A percentile compares a stretch with the other conserved stretches of the same genome.
Conservation (phyloP, 2,888 invertebrate genomes). For the Brenthis hecate region DNA sequence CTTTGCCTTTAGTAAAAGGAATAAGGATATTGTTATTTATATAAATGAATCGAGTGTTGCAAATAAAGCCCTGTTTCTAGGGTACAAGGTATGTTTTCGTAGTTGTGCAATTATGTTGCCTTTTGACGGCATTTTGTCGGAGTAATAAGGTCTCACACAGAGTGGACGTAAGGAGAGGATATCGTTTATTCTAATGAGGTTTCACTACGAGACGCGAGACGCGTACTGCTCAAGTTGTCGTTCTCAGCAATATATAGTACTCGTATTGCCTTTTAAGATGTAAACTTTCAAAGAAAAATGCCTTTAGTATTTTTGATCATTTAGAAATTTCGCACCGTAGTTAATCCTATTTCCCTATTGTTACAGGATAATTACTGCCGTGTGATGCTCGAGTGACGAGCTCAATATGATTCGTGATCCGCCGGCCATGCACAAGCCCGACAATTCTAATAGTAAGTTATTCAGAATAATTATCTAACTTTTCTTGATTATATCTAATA, state of each 20-base stretch:
- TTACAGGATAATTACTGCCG: conserved; percentile 58
- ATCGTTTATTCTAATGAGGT: conserved; percentile 83
- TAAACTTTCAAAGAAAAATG: conserved; percentile 32
- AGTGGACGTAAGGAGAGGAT: conserved; percentile 81
- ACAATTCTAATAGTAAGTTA: conserved; percentile 71
- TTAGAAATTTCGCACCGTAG: not conserved
- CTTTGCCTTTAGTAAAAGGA: conserved; percentile 36
- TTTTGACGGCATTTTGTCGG: conserved; percentile 80
- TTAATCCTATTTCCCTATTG: conserved; percentile 46
- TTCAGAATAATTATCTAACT: conserved; percentile 21
- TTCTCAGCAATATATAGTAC: conserved; percentile 43
- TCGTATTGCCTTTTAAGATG: conserved; percentile 47
- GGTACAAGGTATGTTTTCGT: conserved; percentile 50
- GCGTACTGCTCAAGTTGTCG: conserved; percentile 58
- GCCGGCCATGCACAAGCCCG: conserved; percentile 81
- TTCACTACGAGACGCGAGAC: conserved; percentile 59
- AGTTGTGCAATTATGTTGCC: conserved; percentile 52
- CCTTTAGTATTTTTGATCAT: conserved; percentile 40
- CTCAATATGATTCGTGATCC: conserved; percentile 78
- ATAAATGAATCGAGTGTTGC: conserved; percentile 34
- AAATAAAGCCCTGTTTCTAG: conserved; percentile 51
- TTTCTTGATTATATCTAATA: not conserved
- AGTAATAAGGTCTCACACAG: conserved; percentile 79
- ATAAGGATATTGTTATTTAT: conserved; percentile 35
- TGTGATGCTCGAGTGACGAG: conserved; percentile 75